Evolutionary conservation across 2,113 vertebrate genomes (phyloP), one percentile per base, ranked within the genome.

Genomic region (Opisthocomus hoazin): DNA sequence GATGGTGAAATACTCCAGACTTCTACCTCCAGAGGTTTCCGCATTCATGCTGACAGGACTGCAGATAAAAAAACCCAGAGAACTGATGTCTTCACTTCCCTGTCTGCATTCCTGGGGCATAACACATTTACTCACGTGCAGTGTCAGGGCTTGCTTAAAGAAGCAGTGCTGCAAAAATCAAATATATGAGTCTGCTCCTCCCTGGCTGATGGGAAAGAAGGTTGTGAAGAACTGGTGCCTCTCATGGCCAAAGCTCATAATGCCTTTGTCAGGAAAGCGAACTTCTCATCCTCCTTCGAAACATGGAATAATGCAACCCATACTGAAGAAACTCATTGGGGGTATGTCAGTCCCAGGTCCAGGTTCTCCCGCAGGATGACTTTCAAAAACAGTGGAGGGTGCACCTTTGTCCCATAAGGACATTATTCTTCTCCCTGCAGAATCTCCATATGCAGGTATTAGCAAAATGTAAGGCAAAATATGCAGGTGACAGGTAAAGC

Each of bases 1-100:
- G 66, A 83, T 77, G 81, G 63, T 90, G 54, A 95, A 93, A 80
- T 89, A 80, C 46, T 90, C 51, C 79, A 90, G 83, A 77, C 46
- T 95, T 90, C 50, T 58, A 80, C 76, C 89, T 89, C 83, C 30
- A 88, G 83, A 90, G 90, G 95, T 92, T 95, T 89, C 76, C 88
- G 54, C 54, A 34, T 90, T 93, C 75, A 66, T 34, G 71, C 43
- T 89, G 95, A 90, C 71, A 81, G 32, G 22, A 90, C n/a, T n/a
- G 41, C 30, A 84, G 68, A 90, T 69, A 54, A 3, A 70, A 84
- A 93, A 83, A 76, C 46, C 34, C 63, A 57, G 53, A 37, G 15
- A 92, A 69, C 68, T 87, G 78, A 93, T 90, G 79, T 94, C 90
- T 94, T 93, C 61, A 83, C 75, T 90, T 93, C 45, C 53, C 51